Percentiles rank a stretch among this genome's conserved stretches.
phyloP scores from a whole-genome alignment of 2,113 vertebrate genomes.

The Varanus komodoensis region DNA sequence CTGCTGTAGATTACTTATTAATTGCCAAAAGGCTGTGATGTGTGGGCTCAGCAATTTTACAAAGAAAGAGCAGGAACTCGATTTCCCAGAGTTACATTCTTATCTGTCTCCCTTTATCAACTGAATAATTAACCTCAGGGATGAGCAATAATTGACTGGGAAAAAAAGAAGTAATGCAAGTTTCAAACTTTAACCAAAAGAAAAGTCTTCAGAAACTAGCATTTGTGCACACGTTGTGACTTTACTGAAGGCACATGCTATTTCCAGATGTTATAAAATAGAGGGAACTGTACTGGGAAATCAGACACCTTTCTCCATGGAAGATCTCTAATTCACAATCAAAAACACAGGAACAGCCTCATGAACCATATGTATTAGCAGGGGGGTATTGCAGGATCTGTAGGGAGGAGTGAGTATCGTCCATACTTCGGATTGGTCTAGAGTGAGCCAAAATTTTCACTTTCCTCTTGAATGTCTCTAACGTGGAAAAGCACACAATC shows the following conservation, averaged over 20 bases:
- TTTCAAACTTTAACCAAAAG: neutral
- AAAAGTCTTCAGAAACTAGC: neutral
- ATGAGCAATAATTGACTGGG: neutral
- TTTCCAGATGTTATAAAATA: neutral
- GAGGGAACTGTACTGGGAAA: neutral
- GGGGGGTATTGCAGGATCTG: neutral
- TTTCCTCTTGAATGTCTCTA: too few relatives aligned
- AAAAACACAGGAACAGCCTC: neutral
- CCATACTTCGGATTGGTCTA: neutral
- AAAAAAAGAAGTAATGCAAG: neutral
- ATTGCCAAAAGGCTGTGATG: neutral
- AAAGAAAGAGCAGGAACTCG: neutral
- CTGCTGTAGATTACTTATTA: slow-evolving; percentile 26
- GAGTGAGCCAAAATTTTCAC: neutral
- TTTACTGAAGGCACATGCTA: neutral
- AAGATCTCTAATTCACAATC: neutral
- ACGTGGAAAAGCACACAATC: too few relatives aligned
- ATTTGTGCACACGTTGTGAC: neutral
- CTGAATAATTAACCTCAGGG: slow-evolving; percentile 13
- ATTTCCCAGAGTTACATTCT: neutral
- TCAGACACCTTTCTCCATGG: neutral
- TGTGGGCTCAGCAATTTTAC: neutral
- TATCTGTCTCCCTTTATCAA: neutral
- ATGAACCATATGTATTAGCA: neutral
- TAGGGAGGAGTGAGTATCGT: neutral